Conservation (phyloP, 1,140 invertebrate species). For the Papilio polyxenes region DNA sequence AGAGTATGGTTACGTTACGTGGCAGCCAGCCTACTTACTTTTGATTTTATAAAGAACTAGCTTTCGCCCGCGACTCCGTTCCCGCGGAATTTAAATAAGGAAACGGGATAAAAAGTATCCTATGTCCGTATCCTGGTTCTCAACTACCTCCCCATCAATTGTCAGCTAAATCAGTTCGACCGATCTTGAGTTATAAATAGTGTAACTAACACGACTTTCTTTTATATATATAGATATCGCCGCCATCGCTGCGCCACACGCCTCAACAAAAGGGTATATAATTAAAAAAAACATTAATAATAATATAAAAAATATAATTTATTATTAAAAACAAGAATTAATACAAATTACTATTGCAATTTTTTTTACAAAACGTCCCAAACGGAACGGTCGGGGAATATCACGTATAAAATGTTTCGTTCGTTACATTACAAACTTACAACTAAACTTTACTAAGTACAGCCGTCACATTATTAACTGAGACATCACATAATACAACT, state of each 20-base stretch:
- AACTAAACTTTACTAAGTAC: conserved; percentile 53
- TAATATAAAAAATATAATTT: conserved; percentile 77
- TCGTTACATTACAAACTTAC: conserved; percentile 61
- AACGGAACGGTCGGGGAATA: conserved; percentile 52
- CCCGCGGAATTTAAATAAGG: too few relatives aligned
- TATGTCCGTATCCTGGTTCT: too few relatives aligned
- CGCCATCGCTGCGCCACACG: not conserved
- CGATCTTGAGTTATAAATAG: too few relatives aligned
- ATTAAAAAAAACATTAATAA: conserved; percentile 44
- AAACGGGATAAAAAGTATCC: too few relatives aligned
- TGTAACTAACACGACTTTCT: too few relatives aligned
- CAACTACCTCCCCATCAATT: too few relatives aligned
- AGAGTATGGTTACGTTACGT: too few relatives aligned
- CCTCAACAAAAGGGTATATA: not conserved
- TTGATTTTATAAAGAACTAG: not conserved
- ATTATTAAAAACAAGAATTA: conserved; percentile 76
- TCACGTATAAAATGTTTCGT: conserved; percentile 55
- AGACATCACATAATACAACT: conserved; percentile 19
- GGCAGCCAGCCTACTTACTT: not conserved
- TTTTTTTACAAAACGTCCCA: conserved; percentile 60
- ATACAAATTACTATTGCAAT: conserved; percentile 67
- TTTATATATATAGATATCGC: too few relatives aligned
- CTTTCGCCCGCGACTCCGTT: too few relatives aligned
- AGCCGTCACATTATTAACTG: conserved; percentile 22
- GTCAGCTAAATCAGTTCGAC: too few relatives aligned